phyloP scores from a whole-genome alignment of 2,888 invertebrate species.

The Trypoxylon attenuatum region DNA sequence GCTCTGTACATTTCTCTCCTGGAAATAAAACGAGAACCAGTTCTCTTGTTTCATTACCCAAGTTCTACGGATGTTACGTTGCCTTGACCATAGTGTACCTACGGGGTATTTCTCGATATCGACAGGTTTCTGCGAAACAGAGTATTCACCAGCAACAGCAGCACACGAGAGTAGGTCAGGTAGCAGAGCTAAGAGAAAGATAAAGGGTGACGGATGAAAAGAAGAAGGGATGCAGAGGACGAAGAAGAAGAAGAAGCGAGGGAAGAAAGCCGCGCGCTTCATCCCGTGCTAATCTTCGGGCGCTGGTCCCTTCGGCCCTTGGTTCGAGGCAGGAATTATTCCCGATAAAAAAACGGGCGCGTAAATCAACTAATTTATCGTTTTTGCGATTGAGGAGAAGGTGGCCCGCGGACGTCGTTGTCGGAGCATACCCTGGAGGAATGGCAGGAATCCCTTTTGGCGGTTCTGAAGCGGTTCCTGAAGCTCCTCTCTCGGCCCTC shows the following conservation, averaged over 20 bases:
- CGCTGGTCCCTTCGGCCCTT: too few relatives aligned
- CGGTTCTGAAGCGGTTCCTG: conserved; percentile 50
- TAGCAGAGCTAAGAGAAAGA: not conserved
- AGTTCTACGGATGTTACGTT: too few relatives aligned
- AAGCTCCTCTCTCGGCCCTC: conserved; percentile 37
- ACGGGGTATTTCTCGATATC: too few relatives aligned
- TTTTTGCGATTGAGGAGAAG: conserved; percentile 68
- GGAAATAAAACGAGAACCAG: too few relatives aligned
- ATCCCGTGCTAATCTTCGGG: not conserved
- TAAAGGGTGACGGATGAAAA: not conserved
- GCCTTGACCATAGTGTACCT: too few relatives aligned
- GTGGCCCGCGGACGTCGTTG: conserved; percentile 41
- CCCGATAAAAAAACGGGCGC: conserved; percentile 56
- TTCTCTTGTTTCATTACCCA: too few relatives aligned
- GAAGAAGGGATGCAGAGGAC: not conserved
- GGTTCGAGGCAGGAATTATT: conserved; percentile 36
- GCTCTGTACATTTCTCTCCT: too few relatives aligned
- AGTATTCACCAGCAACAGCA: too few relatives aligned
- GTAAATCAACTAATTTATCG: conserved; percentile 74
- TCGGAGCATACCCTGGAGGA: conserved; percentile 55
- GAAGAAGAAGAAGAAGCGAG: not conserved
- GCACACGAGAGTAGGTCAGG: too few relatives aligned
- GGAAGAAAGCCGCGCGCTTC: conserved; percentile 5
- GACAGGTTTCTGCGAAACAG: too few relatives aligned
- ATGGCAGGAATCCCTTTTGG: conserved; percentile 71